Evolutionary conservation across 2,113 vertebrate genomes (phyloP).

Genomic region (Cricetomys ansorgei): DNA sequence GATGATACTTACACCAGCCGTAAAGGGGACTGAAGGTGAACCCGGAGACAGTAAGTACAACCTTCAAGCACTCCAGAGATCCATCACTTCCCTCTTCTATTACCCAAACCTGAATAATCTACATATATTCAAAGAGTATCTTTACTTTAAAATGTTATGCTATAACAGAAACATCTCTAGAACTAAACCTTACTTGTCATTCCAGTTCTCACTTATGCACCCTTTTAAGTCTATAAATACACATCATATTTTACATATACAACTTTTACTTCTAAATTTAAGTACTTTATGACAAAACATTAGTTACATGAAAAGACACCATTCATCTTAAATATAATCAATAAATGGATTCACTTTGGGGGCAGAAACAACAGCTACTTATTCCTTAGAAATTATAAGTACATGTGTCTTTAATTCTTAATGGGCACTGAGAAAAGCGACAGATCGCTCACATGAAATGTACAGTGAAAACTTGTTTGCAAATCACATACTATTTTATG

Average conservation of each 20-base stretch:
- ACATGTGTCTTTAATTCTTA: not conserved
- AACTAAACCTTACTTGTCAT: not conserved
- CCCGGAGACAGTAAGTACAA: not conserved
- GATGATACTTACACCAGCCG: not conserved
- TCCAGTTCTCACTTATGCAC: not conserved
- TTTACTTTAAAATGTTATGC: constrained; percentile 15
- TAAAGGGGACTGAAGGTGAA: not conserved
- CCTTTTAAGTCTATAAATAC: not conserved
- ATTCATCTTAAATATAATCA: constrained; percentile 26
- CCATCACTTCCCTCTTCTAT: not conserved
- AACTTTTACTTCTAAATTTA: constrained; percentile 22
- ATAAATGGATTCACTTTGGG: constrained; percentile 26
- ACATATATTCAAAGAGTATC: not conserved
- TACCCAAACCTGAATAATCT: not conserved
- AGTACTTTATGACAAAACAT: constrained; percentile 22
- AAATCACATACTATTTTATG: constrained; percentile 11
- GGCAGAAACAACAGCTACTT: not conserved
- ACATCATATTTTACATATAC: not conserved
- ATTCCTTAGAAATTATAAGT: constrained; percentile 29
- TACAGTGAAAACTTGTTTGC: not conserved
- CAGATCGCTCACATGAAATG: not conserved
- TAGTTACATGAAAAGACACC: constrained; percentile 21
- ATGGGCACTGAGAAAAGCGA: not conserved
- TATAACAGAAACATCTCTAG: not conserved
- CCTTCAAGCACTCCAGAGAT: not conserved